Evolutionary conservation across 2,888 invertebrate species (phyloP).

Genomic region (Oligia fasciuncula): DNA sequence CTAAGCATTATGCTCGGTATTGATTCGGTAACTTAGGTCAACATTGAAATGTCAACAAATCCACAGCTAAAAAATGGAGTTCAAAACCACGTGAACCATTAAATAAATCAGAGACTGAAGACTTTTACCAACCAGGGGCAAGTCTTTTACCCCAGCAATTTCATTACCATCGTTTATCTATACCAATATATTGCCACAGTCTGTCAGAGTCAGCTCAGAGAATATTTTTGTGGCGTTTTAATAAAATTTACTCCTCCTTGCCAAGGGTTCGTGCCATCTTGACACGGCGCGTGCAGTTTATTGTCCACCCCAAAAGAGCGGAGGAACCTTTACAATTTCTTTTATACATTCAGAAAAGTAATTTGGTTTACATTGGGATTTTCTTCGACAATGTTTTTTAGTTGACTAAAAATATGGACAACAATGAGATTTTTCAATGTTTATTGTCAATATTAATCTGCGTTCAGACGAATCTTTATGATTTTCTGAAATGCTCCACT

Average conservation of each 20-base stretch:
- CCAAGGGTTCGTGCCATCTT: constrained; percentile 68
- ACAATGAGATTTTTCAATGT: constrained; percentile 49
- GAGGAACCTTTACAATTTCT: constrained; percentile 62
- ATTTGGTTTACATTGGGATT: constrained; percentile 59
- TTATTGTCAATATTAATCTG: constrained; percentile 59
- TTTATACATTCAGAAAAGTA: constrained; percentile 64
- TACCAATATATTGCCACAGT: constrained; percentile 61
- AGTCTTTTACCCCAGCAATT: constrained; percentile 35
- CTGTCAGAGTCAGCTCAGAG: constrained; percentile 68
- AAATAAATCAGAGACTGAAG: neutral
- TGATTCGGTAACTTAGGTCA: neutral
- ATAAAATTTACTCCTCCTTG: constrained; percentile 76
- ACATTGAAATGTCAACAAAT: neutral
- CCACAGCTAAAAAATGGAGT: neutral
- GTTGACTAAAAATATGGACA: constrained; percentile 8
- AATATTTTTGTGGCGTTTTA: constrained; percentile 79
- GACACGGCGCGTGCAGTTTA: constrained; percentile 77
- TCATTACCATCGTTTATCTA: constrained; percentile 53
- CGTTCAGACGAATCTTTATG: constrained; percentile 29
- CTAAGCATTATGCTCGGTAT: too few relatives aligned
- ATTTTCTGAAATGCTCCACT: constrained; percentile 33
- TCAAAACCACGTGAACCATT: neutral
- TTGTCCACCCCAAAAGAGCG: constrained; percentile 66
- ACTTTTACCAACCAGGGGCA: constrained; percentile 1
- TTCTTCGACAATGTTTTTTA: constrained; percentile 47